Conservation (phyloP, 2,888 invertebrate genomes). For the Iselma pallidipennis region DNA sequence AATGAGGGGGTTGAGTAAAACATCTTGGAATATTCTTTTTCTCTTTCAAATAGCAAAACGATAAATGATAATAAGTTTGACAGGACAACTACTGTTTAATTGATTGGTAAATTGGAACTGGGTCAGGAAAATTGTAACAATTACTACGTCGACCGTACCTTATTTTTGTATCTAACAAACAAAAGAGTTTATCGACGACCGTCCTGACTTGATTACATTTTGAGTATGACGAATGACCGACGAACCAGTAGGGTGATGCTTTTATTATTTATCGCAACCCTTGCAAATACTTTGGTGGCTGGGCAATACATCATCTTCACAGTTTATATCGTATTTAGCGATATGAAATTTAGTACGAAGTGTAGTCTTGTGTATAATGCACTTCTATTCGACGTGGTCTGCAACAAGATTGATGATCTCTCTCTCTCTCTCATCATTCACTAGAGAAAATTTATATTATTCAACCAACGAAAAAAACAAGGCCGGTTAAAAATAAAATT, state of each 20-base stretch:
- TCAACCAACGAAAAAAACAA: background rate
- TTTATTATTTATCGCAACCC: conserved; percentile 32
- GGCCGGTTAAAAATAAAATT: background rate
- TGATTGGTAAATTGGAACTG: conserved; percentile 8
- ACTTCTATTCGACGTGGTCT: background rate
- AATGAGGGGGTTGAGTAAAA: background rate
- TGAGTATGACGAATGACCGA: conserved; percentile 54
- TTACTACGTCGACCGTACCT: background rate
- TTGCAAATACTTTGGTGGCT: conserved; percentile 17
- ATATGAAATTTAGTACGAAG: conserved; percentile 20
- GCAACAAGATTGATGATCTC: conserved; percentile 14
- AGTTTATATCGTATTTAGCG: conserved; percentile 26
- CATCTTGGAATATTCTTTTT: too few species aligned
- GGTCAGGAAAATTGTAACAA: conserved; percentile 2
- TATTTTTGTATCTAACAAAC: conserved; percentile 15
- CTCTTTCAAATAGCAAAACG: too few species aligned
- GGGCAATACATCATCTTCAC: conserved; percentile 26
- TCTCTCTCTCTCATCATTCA: conserved; percentile 26
- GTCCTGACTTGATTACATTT: conserved; percentile 51
- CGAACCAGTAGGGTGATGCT: conserved; percentile 32
- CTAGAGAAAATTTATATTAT: conserved; percentile 37
- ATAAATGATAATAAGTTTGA: too few species aligned
- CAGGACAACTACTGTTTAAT: conserved; percentile 3
- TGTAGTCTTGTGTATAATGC: background rate
- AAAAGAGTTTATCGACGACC: conserved; percentile 40